Evolutionary conservation across 2,113 vertebrate species (phyloP), one percentile per base, ranked within the genome.

Genomic region (Cephalopterus ornatus): DNA sequence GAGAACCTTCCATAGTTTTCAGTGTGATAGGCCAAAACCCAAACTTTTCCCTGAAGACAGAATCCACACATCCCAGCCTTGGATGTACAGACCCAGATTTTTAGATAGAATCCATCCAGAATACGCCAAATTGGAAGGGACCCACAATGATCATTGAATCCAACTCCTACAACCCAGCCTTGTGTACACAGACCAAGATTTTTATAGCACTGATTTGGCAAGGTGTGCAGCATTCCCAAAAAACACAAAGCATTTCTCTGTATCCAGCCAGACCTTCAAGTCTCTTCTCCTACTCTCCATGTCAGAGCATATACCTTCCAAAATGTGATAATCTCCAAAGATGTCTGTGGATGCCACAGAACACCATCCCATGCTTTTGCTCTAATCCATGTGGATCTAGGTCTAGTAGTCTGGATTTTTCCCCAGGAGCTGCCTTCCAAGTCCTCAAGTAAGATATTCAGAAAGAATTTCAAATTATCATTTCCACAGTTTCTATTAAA

Each of bases 231-330:
- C 61, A 85, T 84, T 94, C 66, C 66, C 83, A 84, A 32, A 72
- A 39, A 7, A 68, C 56, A 87, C 22, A 74, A 81, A 78, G 42
- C 61, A 86, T 30, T 65, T n/a, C 80, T 14, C 65, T 32, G 33
- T 35, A 84, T 16, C 56, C 86, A 91, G 89, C 13, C 89, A 95
- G 80, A 92, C n/a, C 23, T 79, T 94, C 94, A 85, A 78, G 93
- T 63, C 56, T 84, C 52, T 89, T 91, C 94, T 59, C 70, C 85
- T 72, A 42, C n/a, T 39, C 52, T 68, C 66, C 77, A n/a, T 82
- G 89, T 41, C 44, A 30, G 73, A 89, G 65, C 73, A 86, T 1
- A 89, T 30, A 63, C 56, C 65, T 77, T 74, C 47, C 56, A 88
- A 86, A 83, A 80, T 5, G 56, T 6, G n/a, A 17, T 78, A 12